Percentiles rank a stretch among this genome's conserved stretches.
Conservation (phyloP, 1,140 invertebrate genomes). For the Bombus consobrinus region DNA sequence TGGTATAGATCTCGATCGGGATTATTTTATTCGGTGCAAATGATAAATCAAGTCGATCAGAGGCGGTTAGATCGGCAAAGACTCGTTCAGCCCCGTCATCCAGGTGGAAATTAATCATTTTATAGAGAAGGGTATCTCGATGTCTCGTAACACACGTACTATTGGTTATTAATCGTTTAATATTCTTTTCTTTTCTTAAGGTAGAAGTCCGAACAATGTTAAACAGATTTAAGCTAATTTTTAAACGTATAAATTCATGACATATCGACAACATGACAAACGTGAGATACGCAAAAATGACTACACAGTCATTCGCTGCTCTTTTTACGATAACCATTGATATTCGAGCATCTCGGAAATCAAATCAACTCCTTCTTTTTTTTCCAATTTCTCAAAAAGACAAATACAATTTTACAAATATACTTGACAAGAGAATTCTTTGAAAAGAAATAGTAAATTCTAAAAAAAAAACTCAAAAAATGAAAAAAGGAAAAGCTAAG, state of each 20-base stretch:
- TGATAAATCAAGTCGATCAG: conserved; percentile 3
- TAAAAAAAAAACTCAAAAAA: no score
- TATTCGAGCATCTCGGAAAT: no score
- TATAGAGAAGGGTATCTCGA: neutral
- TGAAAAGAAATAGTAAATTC: no score
- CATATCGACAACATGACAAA: no score
- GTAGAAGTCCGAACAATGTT: neutral
- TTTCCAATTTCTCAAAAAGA: no score
- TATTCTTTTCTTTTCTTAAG: neutral
- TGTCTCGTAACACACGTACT: neutral
- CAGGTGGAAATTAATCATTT: conserved; percentile 2
- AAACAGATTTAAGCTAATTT: neutral
- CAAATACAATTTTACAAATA: no score
- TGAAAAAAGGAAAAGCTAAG: no score
- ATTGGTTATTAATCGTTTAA: neutral
- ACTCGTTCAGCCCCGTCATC: conserved; percentile 4
- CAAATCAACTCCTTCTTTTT: no score
- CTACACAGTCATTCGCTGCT: no score
- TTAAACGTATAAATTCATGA: neutral
- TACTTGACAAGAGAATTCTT: no score
- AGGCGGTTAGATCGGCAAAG: neutral
- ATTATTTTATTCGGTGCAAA: neutral
- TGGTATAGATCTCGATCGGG: neutral
- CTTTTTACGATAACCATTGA: no score
- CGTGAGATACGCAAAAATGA: no score